phyloP scores from a whole-genome alignment of 2,113 vertebrate species.

The Blennius ocellaris region DNA sequence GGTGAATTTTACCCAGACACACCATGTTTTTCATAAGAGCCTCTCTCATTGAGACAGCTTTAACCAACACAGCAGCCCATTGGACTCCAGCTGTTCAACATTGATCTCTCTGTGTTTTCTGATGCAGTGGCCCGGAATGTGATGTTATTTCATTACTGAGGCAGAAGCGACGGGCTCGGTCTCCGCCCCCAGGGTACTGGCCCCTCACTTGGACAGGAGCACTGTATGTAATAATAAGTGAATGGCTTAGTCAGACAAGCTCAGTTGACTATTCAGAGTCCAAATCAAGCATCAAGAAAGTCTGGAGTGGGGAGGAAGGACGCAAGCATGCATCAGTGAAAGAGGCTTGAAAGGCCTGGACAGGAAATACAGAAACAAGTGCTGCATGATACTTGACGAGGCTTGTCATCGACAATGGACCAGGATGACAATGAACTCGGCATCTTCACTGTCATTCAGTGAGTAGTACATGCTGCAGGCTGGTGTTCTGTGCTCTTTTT shows the following conservation, averaged over 20 bases:
- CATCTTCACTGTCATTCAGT: constrained; percentile 90
- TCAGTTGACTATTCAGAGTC: constrained; percentile 68
- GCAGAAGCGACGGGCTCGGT: constrained; percentile 77
- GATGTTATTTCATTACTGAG: constrained; percentile 83
- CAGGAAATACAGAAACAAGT: constrained; percentile 46
- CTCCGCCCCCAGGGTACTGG: constrained; percentile 75
- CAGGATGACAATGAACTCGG: constrained; percentile 82
- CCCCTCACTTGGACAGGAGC: constrained; percentile 73
- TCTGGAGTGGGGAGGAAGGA: constrained; percentile 50
- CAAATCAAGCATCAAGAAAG: constrained; percentile 47
- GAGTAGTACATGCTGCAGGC: constrained; percentile 74
- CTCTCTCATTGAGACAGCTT: constrained; percentile 37
- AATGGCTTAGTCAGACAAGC: constrained; percentile 53
- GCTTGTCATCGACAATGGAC: constrained; percentile 79
- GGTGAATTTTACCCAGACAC: constrained; percentile 42
- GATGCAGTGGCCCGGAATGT: constrained; percentile 83
- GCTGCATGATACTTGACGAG: constrained; percentile 34
- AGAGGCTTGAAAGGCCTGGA: constrained; percentile 48
- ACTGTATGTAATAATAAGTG: constrained; percentile 64
- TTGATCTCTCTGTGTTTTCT: constrained; percentile 87
- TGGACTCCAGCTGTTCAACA: constrained; percentile 83
- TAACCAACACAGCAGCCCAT: constrained; percentile 54
- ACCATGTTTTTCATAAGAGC: constrained; percentile 42
- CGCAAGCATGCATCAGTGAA: constrained; percentile 33
- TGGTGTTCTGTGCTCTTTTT: constrained; percentile 11